Evolutionary conservation across 2,797 vertebrate genomes (phyloP).

Genomic region (Liasis olivaceus): DNA sequence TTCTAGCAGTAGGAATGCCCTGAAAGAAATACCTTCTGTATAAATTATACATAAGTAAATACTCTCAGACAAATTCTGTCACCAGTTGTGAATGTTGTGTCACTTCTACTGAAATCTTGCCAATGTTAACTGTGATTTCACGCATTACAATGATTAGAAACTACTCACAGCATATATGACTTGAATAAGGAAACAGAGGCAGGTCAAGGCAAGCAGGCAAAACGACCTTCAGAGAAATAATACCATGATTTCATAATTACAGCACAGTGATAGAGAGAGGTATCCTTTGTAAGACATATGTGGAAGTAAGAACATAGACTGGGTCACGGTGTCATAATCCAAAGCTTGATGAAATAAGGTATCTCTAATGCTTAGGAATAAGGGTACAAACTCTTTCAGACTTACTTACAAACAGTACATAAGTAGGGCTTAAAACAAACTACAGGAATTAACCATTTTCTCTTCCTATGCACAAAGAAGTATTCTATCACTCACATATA

Average conservation of each 20-base stretch:
- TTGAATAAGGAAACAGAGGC: not conserved
- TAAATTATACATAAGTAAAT: not conserved
- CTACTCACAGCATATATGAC: not conserved
- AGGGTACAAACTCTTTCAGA: not conserved
- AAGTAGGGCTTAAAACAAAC: not conserved
- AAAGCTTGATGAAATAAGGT: not conserved
- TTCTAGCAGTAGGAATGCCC: not conserved
- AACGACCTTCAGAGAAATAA: not conserved
- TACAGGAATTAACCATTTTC: not conserved
- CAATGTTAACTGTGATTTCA: not conserved
- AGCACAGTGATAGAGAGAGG: not conserved
- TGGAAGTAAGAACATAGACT: too few species aligned
- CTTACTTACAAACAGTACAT: conserved; percentile 9
- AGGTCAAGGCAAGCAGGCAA: not conserved
- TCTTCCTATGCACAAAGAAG: not conserved
- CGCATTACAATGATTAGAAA: not conserved
- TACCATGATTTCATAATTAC: not conserved
- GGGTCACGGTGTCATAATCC: not conserved
- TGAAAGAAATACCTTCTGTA: not conserved
- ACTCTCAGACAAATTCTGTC: not conserved
- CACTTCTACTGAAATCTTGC: not conserved
- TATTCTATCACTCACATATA: not conserved
- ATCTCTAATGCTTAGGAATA: not conserved
- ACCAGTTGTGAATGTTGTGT: not conserved
- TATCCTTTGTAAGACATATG: not conserved